A percentile compares a stretch with the other conserved stretches of the same genome.
phyloP scores from a whole-genome alignment of 2,797 vertebrate species.

The Moxostoma hubbsi region DNA sequence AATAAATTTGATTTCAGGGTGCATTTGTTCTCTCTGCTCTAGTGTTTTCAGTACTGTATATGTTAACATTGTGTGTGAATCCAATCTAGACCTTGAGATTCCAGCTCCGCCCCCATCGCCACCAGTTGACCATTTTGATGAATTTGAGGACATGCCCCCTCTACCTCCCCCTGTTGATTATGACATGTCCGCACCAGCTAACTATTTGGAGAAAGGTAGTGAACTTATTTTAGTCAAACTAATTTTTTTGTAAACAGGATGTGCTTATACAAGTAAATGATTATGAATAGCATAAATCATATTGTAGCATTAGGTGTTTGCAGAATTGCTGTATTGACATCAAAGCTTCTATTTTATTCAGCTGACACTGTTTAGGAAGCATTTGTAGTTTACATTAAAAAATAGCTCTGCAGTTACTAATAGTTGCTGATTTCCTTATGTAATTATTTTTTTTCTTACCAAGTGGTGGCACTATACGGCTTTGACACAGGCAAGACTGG shows the following conservation, averaged over 20 bases:
- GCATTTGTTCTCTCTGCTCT: neutral
- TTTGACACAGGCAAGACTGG: conserved; percentile 66
- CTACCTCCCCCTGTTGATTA: conserved; percentile 76
- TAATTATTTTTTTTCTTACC: conserved; percentile 42
- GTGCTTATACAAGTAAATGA: neutral
- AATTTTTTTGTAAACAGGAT: neutral
- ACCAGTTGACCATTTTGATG: conserved; percentile 45
- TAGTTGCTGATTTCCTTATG: conserved; percentile 3
- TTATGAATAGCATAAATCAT: neutral
- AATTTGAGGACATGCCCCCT: conserved; percentile 67
- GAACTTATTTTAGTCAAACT: neutral
- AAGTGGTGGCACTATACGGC: conserved; percentile 77
- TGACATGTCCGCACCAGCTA: conserved; percentile 54
- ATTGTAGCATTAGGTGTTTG: neutral
- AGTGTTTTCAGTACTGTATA: neutral
- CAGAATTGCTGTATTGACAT: neutral
- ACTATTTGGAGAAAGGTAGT: conserved; percentile 76
- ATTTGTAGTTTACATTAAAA: neutral
- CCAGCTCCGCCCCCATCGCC: conserved; percentile 64
- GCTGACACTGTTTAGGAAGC: neutral
- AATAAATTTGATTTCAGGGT: too few species aligned
- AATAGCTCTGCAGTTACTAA: too few species aligned
- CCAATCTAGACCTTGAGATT: conserved; percentile 71
- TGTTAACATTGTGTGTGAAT: conserved; percentile 11
- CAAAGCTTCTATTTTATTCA: neutral